A percentile compares a stretch with the other conserved stretches of the same genome.
These are phyloP conservation scores for Branchinecta lynchi DNA, from an alignment of 1,140 invertebrate genomes.

Conservation along the genomic window DNA sequence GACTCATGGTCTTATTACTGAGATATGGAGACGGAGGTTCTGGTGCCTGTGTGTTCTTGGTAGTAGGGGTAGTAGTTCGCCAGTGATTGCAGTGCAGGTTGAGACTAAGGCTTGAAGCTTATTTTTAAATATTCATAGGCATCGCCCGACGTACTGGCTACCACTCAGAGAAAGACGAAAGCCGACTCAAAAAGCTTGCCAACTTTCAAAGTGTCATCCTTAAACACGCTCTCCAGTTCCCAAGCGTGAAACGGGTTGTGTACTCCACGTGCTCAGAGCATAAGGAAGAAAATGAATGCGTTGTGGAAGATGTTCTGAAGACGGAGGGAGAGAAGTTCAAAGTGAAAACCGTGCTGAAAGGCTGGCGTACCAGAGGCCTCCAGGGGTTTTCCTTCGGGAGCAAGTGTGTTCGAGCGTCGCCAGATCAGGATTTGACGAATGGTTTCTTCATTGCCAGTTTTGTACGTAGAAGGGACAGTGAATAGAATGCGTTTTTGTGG, in stretches of 20 bases:
- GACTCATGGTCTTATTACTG: no score
- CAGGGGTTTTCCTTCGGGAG: constrained; percentile 38
- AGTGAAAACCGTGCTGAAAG: constrained; percentile 23
- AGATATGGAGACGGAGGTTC: no score
- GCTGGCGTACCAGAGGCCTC: constrained; percentile 24
- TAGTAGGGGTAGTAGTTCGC: no score
- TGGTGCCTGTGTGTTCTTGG: no score
- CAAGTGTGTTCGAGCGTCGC: constrained; percentile 56
- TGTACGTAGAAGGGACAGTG: constrained; percentile 32
- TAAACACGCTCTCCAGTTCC: constrained; percentile 69
- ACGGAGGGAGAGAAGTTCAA: constrained; percentile 40
- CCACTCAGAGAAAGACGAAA: constrained; percentile 24
- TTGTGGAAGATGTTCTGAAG: constrained; percentile 43
- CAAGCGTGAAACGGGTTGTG: constrained; percentile 62
- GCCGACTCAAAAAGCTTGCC: constrained; percentile 48
- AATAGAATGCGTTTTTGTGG: background rate
- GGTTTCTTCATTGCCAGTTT: constrained; percentile 90
- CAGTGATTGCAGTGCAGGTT: no score
- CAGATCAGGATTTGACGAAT: constrained; percentile 60
- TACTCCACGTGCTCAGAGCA: constrained; percentile 90
- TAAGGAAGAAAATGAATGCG: constrained; percentile 80
- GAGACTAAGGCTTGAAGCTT: constrained; percentile 23
- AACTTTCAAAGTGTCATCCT: constrained; percentile 71
- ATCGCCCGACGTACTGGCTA: background rate
- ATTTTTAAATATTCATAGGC: background rate